Evolutionary conservation across 2,797 vertebrate genomes (phyloP).

Genomic region (Manis pentadactyla): DNA sequence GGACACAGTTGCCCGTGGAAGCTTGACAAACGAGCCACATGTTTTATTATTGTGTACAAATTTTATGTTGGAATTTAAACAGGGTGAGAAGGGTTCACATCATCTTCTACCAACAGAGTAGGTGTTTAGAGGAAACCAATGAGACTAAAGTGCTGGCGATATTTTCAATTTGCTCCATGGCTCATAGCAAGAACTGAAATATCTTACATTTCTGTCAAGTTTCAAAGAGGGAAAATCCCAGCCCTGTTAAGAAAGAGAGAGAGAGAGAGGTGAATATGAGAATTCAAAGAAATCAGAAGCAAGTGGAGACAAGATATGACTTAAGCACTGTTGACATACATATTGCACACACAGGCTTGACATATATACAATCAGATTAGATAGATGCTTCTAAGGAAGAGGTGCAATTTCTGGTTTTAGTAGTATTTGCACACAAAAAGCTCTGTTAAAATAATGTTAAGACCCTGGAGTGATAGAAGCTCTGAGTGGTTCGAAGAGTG

Average conservation of each 20-base stretch:
- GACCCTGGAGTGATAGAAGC: conserved; percentile 29
- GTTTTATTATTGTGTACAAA: conserved; percentile 86
- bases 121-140: conserved; percentile 81
- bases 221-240: conserved; percentile 78
- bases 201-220: conserved; percentile 69
- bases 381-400: conserved; percentile 30
- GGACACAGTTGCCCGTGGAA: conserved; percentile 84
- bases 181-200: conserved; percentile 70
- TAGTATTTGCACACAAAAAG: conserved; percentile 66
- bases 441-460: conserved; percentile 70
- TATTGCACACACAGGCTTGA: background rate
- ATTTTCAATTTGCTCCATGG: conserved; percentile 68
- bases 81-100: conserved; percentile 78
- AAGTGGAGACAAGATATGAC: conserved; percentile 59
- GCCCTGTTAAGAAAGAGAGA: conserved; percentile 54
- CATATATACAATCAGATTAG: conserved; percentile 22
- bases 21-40: conserved; percentile 82
- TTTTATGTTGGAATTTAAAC: conserved; percentile 83
- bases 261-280: conserved; percentile 59
- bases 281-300: conserved; percentile 63
- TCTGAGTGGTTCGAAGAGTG: background rate
- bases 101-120: conserved; percentile 68
- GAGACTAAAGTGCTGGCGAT: conserved; percentile 57
- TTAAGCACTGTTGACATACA: conserved; percentile 69
- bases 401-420: conserved; percentile 43